Conservation (phyloP, 2,888 invertebrate genomes). For the Seladonia tumulorum region DNA sequence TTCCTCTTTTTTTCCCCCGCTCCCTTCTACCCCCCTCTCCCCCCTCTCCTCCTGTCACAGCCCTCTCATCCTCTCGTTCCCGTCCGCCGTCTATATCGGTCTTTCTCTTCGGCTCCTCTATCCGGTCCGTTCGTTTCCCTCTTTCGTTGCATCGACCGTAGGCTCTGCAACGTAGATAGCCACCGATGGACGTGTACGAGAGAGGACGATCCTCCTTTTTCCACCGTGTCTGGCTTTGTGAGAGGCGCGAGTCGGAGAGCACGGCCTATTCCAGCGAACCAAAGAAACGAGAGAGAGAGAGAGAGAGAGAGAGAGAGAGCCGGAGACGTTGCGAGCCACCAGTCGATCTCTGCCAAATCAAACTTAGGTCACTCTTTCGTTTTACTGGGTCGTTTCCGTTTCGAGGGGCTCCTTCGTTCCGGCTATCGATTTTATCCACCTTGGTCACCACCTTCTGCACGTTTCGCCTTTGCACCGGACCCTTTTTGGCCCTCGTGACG, state of each 20-base stretch:
- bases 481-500: background rate
- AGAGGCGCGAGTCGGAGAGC: constrained; percentile 33
- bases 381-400: constrained; percentile 16
- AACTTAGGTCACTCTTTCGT: constrained; percentile 44
- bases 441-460: constrained; percentile 6
- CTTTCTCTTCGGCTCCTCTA: constrained; percentile 17
- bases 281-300: background rate
- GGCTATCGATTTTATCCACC: constrained; percentile 42
- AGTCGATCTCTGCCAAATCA: constrained; percentile 75
- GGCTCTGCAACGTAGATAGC: constrained; percentile 44
- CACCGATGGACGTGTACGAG: constrained; percentile 51
- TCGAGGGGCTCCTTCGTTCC: constrained; percentile 25
- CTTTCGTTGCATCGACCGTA: constrained; percentile 68
- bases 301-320: background rate
- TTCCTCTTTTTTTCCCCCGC: constrained; percentile 69
- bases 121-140: constrained; percentile 34
- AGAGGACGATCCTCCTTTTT: constrained; percentile 46
- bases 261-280: constrained; percentile 24
- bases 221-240: constrained; percentile 22
- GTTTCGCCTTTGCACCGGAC: background rate
- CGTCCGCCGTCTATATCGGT: background rate
- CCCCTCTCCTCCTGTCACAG: background rate
- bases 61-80: background rate
- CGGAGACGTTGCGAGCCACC: background rate
- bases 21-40: background rate